A percentile compares a stretch with the other conserved stretches of the same genome.
Evolutionary conservation across 2,797 vertebrate genomes (phyloP).

Genomic region (Coracias cyanogaster): DNA sequence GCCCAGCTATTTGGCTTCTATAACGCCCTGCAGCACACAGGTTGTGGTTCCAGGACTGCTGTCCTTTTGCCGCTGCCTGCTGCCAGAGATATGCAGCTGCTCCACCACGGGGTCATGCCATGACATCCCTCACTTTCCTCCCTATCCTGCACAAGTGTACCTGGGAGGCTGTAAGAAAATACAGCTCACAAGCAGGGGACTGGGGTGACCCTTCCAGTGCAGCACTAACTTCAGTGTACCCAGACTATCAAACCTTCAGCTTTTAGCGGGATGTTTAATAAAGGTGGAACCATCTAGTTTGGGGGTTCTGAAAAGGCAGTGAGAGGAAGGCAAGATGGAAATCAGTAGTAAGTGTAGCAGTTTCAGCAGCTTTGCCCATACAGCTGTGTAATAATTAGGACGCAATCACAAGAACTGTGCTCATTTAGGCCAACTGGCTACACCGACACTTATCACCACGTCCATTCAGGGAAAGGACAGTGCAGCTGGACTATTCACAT

Average conservation of each 20-base stretch:
- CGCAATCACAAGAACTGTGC: background rate
- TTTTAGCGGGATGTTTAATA: background rate
- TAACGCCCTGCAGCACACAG: background rate
- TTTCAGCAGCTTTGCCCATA: background rate
- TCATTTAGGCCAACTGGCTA: background rate
- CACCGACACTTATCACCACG: background rate
- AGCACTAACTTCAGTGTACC: background rate
- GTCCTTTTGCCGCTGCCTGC: background rate
- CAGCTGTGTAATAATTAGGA: background rate
- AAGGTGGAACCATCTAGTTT: background rate
- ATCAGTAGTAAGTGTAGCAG: background rate
- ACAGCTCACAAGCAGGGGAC: background rate
- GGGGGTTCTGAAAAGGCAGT: background rate
- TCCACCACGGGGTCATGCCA: background rate
- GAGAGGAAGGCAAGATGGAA: background rate
- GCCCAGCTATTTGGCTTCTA: background rate
- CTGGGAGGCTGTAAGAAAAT: background rate
- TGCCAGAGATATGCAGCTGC: background rate
- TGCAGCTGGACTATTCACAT: background rate
- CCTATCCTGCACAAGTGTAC: background rate
- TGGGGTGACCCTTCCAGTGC: background rate
- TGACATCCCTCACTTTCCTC: background rate
- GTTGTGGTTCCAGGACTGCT: accelerated
- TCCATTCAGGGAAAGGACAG: background rate
- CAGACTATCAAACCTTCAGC: background rate